Percentiles rank a stretch among this genome's conserved stretches.
Evolutionary conservation across 1,140 invertebrate genomes (phyloP).

Genomic region (Drosophila insularis): DNA sequence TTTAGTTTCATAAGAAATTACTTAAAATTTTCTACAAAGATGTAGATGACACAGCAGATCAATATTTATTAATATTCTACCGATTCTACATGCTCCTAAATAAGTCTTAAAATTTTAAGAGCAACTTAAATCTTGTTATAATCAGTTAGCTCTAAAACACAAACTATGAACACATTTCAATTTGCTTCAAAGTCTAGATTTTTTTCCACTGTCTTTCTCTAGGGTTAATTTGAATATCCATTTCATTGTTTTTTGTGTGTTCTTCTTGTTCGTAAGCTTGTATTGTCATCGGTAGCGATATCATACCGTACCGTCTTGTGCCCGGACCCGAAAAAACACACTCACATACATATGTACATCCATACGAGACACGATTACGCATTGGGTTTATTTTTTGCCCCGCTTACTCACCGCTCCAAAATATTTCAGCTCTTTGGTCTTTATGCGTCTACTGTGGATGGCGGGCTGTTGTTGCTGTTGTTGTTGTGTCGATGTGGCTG

Average conservation of each 20-base stretch:
- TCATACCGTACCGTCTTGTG: conserved; percentile 4
- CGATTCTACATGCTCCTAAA: too few species aligned
- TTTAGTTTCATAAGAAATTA: too few species aligned
- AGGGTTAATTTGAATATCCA: conserved; percentile 1
- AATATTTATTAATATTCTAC: too few species aligned
- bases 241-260: background rate
- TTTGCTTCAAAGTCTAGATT: background rate
- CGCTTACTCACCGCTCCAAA: conserved; percentile 78
- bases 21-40: too few species aligned
- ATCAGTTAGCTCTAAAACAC: too few species aligned
- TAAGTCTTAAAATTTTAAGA: too few species aligned
- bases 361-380: conserved; percentile 35
- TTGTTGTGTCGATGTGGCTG: conserved; percentile 5
- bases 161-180: background rate
- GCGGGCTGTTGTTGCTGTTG: conserved; percentile 48
- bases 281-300: background rate
- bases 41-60: too few species aligned
- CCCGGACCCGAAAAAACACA: background rate
- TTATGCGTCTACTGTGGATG: conserved; percentile 73
- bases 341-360: too few species aligned
- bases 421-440: conserved; percentile 82
- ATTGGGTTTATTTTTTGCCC: conserved; percentile 52
- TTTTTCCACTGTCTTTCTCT: background rate
- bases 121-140: too few species aligned
- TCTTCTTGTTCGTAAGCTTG: background rate